phyloP scores from a whole-genome alignment of 2,888 invertebrate genomes.

The Drosophila rubida region DNA sequence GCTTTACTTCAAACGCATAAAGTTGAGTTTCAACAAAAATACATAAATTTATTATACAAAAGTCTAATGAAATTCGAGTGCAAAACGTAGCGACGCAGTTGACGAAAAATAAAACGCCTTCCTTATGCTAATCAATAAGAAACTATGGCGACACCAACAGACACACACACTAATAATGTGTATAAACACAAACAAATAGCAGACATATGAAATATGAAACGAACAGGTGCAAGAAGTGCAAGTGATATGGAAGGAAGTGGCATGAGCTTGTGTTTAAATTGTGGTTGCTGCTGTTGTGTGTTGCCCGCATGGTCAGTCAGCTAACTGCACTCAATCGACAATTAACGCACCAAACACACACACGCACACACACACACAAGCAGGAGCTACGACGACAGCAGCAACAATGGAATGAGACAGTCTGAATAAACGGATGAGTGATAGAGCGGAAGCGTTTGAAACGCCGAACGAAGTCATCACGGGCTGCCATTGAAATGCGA shows the following conservation, averaged over 20 bases:
- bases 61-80: background rate
- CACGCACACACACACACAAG: background rate
- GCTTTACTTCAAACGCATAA: background rate
- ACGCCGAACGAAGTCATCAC: constrained; percentile 50
- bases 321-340: constrained; percentile 39
- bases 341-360: constrained; percentile 35
- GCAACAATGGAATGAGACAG: constrained; percentile 12
- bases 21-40: background rate
- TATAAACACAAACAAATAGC: background rate
- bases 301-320: constrained; percentile 8
- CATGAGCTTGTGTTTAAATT: constrained; percentile 18
- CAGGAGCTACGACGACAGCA: constrained; percentile 12
- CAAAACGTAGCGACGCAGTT: constrained; percentile 10
- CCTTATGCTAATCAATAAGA: constrained; percentile 55
- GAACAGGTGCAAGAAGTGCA: constrained; percentile 41
- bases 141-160: constrained; percentile 36
- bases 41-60: background rate
- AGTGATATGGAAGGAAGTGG: constrained; percentile 14
- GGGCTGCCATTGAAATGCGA: constrained; percentile 57
- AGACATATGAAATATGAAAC: constrained; percentile 25
- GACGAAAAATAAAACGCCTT: constrained; percentile 12
- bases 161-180: background rate
- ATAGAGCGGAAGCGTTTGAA: constrained; percentile 66
- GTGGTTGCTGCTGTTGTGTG: constrained; percentile 19
- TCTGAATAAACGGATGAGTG: constrained; percentile 41